Base-by-base conservation (phyloP, 2,888 invertebrate genomes). In the Hipparchia semele region DNA sequence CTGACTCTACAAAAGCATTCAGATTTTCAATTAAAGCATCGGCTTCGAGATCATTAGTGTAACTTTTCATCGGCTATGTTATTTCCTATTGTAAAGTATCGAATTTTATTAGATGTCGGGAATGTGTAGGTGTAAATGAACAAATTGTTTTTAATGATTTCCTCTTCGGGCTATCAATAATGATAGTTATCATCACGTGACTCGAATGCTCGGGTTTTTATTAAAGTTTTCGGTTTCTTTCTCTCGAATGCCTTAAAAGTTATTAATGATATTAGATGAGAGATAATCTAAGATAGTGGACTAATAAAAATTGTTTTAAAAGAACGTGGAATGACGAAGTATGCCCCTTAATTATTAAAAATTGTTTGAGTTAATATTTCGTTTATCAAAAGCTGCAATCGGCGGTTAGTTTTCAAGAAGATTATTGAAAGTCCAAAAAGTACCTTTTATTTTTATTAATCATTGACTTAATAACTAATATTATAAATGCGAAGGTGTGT, bases 51-150 rank as follows among this genome's bases (percentile, higher is more conserved):
- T 71, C 66, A 70, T 73, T 73, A 73, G 51, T 72, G 60, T 56
- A 74, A 68, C 39, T 70, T 74, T 70, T 68, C 74, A 9, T 72
- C 58, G 68, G 67, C 51, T 67, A n/a, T 5, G 66, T 59, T 58
- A 49, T 74, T 70, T 60, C 33, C 59, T 33, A 68, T 59, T 69
- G 53, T 68, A 61, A 61, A 53, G 33, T 69, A 69, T 61, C 39
- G 53, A 39, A 61, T 53, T 69, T 69, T 69, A 69, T 69, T 53
- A 13, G 53, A 61, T 7, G n/a, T 23, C 45, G 8, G 61, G 56
- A 70, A 73, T 66, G 73, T 49, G 73, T 70, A 56, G 70, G 73
- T 67, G 39, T 61, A 51, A 69, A 69, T 69, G 61, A 53, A 69
- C 69, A 69, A 69, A 69, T 69, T 69, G 60, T 61, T 51, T 51